A percentile compares a stretch with the other conserved stretches of the same genome.
These are phyloP conservation scores for Emydura subglobosa DNA, from an alignment of 2,113 vertebrate species.

Conservation along the genomic window DNA sequence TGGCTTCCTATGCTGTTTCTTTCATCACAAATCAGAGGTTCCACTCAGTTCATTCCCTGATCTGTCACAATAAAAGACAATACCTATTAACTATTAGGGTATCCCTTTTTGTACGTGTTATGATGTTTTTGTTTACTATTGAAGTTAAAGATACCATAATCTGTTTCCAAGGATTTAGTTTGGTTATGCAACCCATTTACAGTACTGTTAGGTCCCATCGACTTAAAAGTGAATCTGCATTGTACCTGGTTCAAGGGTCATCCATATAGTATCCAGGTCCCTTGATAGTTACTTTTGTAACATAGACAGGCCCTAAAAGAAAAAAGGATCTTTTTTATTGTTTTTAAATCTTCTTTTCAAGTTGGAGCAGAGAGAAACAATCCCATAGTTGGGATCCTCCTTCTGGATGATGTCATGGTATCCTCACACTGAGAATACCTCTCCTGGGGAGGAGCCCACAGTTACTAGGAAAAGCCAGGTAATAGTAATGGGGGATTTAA, in stretches of 20 bases:
- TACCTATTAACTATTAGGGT: not conserved
- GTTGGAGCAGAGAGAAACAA: not conserved
- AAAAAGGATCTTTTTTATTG: rapidly evolving
- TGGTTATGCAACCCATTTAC: not conserved
- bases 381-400: not conserved
- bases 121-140: not conserved
- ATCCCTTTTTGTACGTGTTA: not conserved
- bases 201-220: not conserved
- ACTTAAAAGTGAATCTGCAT: not conserved
- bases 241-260: not conserved
- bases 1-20: not conserved
- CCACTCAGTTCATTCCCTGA: not conserved
- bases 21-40: not conserved
- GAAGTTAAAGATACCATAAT: not conserved
- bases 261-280: rapidly evolving
- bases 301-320: not conserved
- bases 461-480: not conserved
- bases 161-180: not conserved
- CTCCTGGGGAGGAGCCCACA: not conserved
- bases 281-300: not conserved
- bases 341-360: not conserved
- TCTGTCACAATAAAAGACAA: not conserved
- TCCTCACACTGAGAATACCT: not conserved
- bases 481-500: not conserved
- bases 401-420: not conserved